phyloP scores from a whole-genome alignment of 2,113 vertebrate genomes.

The Corvus moneduloides region DNA sequence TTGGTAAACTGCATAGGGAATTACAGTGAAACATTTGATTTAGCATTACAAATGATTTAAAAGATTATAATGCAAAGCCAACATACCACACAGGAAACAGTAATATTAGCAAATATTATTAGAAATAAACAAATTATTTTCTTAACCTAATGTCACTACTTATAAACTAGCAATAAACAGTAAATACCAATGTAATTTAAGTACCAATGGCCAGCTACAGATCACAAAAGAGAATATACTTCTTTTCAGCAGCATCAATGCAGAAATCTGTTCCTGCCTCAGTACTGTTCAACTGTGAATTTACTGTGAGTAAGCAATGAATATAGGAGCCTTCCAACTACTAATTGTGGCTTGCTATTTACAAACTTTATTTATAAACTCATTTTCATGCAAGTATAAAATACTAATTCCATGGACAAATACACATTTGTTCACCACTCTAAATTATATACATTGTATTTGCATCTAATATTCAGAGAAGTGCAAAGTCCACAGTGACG shows the following conservation, averaged over 20 bases:
- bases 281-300: background rate
- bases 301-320: background rate
- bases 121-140: background rate
- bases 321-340: constrained; percentile 20
- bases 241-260: background rate
- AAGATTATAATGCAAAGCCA: background rate
- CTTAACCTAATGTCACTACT: background rate
- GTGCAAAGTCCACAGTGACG: constrained; percentile 63
- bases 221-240: background rate
- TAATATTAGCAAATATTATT: background rate
- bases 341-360: constrained; percentile 42
- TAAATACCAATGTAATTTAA: background rate
- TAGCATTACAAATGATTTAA: background rate
- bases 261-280: background rate
- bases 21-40: background rate
- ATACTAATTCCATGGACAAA: constrained; percentile 50
- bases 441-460: constrained; percentile 53
- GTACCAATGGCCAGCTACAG: background rate
- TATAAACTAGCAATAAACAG: background rate
- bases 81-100: background rate
- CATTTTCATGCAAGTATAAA: constrained; percentile 62
- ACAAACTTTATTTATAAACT: constrained; percentile 62
- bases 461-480: constrained; percentile 54
- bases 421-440: constrained; percentile 44
- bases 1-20: background rate